Evolutionary conservation across 2,888 invertebrate species (phyloP).

Genomic region (Chrysina gloriosa): DNA sequence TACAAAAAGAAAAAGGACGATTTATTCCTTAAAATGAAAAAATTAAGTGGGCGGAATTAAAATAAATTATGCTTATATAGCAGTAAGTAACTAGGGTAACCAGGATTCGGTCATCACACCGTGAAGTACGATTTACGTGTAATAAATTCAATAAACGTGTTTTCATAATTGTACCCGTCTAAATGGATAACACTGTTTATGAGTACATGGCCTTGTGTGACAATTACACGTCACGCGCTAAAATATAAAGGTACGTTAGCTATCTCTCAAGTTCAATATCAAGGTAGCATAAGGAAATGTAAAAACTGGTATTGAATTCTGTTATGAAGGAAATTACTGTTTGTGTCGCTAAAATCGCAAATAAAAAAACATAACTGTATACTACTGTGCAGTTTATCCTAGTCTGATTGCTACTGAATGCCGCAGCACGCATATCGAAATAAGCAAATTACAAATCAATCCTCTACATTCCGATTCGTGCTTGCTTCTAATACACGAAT

Average conservation of each 20-base stretch:
- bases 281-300: background rate
- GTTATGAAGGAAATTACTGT: background rate
- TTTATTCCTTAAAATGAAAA: too few species aligned
- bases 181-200: background rate
- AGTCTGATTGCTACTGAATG: background rate
- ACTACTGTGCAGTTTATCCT: background rate
- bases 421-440: background rate
- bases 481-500: background rate
- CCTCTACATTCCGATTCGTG: background rate
- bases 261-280: conserved; percentile 19
- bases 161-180: conserved; percentile 6
- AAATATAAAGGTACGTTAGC: background rate
- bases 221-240: background rate
- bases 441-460: background rate
- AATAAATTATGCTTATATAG: too few species aligned
- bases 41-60: too few species aligned
- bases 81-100: too few species aligned
- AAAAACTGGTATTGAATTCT: background rate
- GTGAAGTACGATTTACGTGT: too few species aligned
- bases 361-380: background rate
- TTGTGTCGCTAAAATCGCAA: background rate
- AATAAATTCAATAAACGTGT: conserved; percentile 1
- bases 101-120: too few species aligned
- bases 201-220: background rate
- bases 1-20: too few species aligned